Percentiles rank a stretch among this genome's conserved stretches.
These are phyloP conservation scores for Maniola jurtina DNA, from an alignment of 1,140 invertebrate genomes.

Conservation along the genomic window DNA sequence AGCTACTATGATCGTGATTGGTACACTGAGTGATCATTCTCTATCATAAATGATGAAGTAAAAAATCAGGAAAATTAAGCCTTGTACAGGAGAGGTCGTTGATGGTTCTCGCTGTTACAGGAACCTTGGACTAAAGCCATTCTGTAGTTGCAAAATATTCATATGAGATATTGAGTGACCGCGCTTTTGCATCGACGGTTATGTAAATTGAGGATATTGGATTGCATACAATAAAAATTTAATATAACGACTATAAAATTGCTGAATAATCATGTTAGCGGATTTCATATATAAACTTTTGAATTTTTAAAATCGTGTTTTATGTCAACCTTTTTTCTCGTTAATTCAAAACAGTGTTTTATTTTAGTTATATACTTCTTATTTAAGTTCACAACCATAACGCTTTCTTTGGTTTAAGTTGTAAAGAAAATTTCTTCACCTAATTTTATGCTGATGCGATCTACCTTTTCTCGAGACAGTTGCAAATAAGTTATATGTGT, in stretches of 20 bases:
- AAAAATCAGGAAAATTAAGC: too few relatives aligned
- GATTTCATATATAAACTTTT: not conserved
- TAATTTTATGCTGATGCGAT: too few relatives aligned
- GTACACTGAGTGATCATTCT: too few relatives aligned
- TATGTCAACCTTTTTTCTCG: not conserved
- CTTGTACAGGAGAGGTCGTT: too few relatives aligned
- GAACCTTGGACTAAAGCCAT: constrained; percentile 37
- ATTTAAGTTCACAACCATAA: not conserved
- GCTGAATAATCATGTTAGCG: not conserved
- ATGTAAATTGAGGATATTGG: constrained; percentile 40
- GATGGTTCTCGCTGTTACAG: too few relatives aligned
- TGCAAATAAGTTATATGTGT: not conserved
- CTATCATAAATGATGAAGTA: too few relatives aligned
- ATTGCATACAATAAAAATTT: constrained; percentile 25
- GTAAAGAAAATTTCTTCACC: too few relatives aligned
- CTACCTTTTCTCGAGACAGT: too few relatives aligned
- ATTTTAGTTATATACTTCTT: not conserved
- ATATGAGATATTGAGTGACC: constrained; percentile 45
- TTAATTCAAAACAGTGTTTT: not conserved
- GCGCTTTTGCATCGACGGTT: constrained; percentile 46
- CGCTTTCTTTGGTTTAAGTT: too few relatives aligned
- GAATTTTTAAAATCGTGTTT: not conserved
- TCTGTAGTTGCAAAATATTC: constrained; percentile 50
- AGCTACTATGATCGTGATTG: too few relatives aligned
- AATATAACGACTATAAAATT: not conserved